These are phyloP conservation scores for Cliona cf. orientalis DNA, from an alignment of 37 sponge, comb jelly and placozoan species.

Conservation along the genomic window DNA sequence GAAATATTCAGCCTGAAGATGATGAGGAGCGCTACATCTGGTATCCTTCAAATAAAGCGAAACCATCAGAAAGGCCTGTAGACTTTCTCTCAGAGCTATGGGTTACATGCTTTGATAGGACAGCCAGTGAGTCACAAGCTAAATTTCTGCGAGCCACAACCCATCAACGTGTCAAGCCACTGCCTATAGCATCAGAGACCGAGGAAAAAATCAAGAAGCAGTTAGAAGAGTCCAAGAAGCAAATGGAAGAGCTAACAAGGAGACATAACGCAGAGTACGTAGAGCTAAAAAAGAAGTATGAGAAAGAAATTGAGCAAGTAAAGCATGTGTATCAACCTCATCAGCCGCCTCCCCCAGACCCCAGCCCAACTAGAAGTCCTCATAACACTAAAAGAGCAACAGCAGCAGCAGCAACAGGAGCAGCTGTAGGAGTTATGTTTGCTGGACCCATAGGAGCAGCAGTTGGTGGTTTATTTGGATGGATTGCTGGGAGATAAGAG, in stretches of 20 bases:
- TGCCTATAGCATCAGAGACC: neutral
- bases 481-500: no score
- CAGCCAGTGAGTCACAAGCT: neutral
- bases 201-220: neutral
- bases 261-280: neutral
- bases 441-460: no score
- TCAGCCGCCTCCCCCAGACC: no score
- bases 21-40: neutral
- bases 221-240: neutral
- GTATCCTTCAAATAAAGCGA: neutral
- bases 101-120: constrained; percentile 11
- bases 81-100: constrained; percentile 18
- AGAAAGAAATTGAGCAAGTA: no score
- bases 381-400: no score
- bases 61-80: neutral
- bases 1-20: neutral
- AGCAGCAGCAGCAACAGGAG: no score
- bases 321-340: no score
- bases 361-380: no score
- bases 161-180: neutral
- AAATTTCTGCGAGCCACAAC: constrained; percentile 1
- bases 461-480: no score
- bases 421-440: no score
- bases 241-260: neutral
- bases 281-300: neutral